A percentile compares a stretch with the other conserved stretches of the same genome.
Conservation (phyloP, 2,113 vertebrate species). For the Antigone vipio region DNA sequence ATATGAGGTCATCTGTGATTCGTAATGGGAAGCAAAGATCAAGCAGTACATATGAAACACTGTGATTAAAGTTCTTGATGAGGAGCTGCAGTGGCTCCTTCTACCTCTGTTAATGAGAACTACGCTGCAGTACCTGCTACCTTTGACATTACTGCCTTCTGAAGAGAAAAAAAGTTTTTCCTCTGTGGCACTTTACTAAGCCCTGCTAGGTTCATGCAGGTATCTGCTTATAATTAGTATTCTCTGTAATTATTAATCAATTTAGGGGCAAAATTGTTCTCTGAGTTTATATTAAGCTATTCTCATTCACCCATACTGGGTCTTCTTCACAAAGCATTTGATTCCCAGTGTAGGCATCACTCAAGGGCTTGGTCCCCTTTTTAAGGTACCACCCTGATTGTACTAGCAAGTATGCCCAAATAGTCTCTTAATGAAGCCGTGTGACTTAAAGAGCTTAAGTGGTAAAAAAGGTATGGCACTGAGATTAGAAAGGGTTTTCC, state of each 20-base stretch:
- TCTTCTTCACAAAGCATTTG: not conserved
- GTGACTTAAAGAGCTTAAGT: not conserved
- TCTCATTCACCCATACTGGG: not conserved
- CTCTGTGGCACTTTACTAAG: not conserved
- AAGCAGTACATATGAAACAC: not conserved
- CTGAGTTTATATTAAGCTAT: not conserved
- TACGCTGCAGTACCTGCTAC: not conserved
- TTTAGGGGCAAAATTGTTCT: not conserved
- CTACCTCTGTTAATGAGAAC: not conserved
- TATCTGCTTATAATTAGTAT: not conserved
- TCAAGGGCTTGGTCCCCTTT: not conserved
- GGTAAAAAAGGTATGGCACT: not conserved
- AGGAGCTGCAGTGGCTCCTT: not conserved
- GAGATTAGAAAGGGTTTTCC: not conserved
- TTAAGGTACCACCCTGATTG: not conserved
- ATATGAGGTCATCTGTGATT: not conserved
- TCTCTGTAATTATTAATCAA: not conserved
- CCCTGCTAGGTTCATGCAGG: not conserved
- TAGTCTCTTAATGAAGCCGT: not conserved
- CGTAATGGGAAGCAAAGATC: not conserved
- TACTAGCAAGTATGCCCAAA: not conserved
- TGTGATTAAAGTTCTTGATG: not conserved
- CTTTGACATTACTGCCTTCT: not conserved
- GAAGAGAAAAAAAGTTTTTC: not conserved
- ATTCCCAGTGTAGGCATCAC: not conserved